Base-by-base conservation (phyloP, 2,113 vertebrate genomes). In the Rhinoderma darwinii region DNA sequence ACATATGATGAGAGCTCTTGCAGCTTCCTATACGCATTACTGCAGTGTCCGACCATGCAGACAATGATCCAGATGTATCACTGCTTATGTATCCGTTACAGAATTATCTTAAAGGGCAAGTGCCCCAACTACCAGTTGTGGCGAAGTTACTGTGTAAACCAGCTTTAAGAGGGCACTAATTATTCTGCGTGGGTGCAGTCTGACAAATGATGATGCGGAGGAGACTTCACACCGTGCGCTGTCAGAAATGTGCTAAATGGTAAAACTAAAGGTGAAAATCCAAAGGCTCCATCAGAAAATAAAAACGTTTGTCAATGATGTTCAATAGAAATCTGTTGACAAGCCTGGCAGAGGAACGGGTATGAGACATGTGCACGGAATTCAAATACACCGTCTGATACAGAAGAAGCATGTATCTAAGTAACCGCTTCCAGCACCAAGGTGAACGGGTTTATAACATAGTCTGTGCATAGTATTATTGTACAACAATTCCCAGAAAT, bases 271-370 rank as follows among this genome's bases (percentile, higher is more conserved):
- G 41, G 32, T 44, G 41, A n/a, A 68, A 43, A 44, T 22, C 27
- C 37, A 11, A 75, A 47, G 43, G 73, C 41, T 76, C 43, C 27
- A 30, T 15, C 17, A 50, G 74, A 39, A 76, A 30, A 50, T 11
- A 20, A 47, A 10, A 35, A 1, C 50, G 41, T 47, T 27, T 82
- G 59, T n/a, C 41, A 35, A 5, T 44, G 43, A 82, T 68, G 22
- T 44, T 39, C 12, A 35, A 41, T 82, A 66, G 66, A 66, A 82
- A 82, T 68, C 80, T 82, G 61, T 50, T 82, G 68, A 68, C 56
- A 47, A 82, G 80, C 7, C 41, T 68, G 61, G 80, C 18, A 63
- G n/a, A 30, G 39, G 3, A 50, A n/a, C 6, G 27, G 41, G 80
- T 47, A 68, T 20, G 2, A 66, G 78, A 61, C 5, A 27, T 47